Conservation (phyloP, 2,888 invertebrate species). For the Idaea straminata region DNA sequence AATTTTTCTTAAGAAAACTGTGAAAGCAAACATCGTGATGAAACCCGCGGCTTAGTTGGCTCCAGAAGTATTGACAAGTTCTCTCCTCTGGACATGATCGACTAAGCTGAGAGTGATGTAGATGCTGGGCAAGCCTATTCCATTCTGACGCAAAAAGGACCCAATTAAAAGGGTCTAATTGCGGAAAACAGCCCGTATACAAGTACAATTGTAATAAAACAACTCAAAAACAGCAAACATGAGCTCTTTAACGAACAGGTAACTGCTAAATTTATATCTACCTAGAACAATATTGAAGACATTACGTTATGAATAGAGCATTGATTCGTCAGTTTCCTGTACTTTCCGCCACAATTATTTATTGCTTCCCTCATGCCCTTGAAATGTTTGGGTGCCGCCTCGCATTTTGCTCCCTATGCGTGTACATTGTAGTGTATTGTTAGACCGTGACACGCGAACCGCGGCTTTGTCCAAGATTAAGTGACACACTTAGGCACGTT, state of each 20-base stretch:
- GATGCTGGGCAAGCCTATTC: no score
- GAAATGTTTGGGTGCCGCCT: conserved; percentile 41
- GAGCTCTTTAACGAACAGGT: neutral
- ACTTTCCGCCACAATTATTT: conserved; percentile 42
- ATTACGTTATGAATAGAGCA: conserved; percentile 33
- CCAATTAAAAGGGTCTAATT: no score
- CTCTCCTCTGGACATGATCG: no score
- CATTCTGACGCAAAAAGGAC: no score
- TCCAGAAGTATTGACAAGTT: no score
- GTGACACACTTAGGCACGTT: conserved; percentile 37
- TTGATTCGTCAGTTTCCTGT: conserved; percentile 39
- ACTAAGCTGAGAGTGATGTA: no score
- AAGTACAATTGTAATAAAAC: no score
- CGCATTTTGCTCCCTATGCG: conserved; percentile 29
- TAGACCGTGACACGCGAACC: conserved; percentile 44
- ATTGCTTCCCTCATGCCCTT: conserved; percentile 46
- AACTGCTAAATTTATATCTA: neutral
- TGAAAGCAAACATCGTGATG: no score
- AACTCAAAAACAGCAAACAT: no score
- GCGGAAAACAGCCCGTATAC: no score
- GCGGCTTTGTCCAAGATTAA: conserved; percentile 41
- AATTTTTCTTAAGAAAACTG: no score
- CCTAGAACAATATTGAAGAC: conserved; percentile 28
- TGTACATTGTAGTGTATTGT: conserved; percentile 19
- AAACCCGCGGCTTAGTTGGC: no score